Evolutionary conservation across 2,888 invertebrate genomes (phyloP).

Genomic region (Trileptium ribeirensis): DNA sequence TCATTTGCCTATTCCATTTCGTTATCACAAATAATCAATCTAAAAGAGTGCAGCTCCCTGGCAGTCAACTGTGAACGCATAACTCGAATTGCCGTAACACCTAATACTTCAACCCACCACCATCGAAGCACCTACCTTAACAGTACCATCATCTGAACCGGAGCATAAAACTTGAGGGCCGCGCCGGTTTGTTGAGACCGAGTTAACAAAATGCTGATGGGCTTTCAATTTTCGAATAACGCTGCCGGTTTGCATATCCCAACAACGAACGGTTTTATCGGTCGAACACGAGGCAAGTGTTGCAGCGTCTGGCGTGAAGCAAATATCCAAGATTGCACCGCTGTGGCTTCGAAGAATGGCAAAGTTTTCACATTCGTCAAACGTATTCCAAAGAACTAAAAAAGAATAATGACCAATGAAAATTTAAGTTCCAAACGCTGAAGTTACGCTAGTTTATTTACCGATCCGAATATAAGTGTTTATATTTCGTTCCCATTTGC

Average conservation of each 20-base stretch:
- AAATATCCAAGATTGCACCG: slow-evolving; percentile 84
- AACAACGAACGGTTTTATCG: slow-evolving; percentile 85
- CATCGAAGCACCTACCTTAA: slow-evolving; percentile 65
- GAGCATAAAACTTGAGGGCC: slow-evolving; percentile 84
- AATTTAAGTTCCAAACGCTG: neutral
- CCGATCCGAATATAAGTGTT: no score
- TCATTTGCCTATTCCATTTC: no score
- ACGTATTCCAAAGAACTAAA: slow-evolving; percentile 79
- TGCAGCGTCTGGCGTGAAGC: slow-evolving; percentile 52
- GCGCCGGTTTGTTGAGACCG: slow-evolving; percentile 64
- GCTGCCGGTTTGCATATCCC: slow-evolving; percentile 83
- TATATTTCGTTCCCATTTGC: no score
- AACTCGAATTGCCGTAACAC: no score
- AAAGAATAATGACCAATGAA: slow-evolving; percentile 19
- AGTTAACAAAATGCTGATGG: slow-evolving; percentile 61
- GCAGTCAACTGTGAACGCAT: no score
- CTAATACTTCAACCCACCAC: no score
- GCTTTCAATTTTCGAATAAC: slow-evolving; percentile 74
- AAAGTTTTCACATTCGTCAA: slow-evolving; percentile 94
- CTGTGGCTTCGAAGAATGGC: slow-evolving; percentile 86
- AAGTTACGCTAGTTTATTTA: neutral
- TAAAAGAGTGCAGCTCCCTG: no score
- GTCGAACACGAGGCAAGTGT: slow-evolving; percentile 80
- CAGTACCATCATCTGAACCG: slow-evolving; percentile 87
- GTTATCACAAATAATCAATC: no score